Conservation (phyloP, 2,888 invertebrate species). For the Cyclophora albipunctata region DNA sequence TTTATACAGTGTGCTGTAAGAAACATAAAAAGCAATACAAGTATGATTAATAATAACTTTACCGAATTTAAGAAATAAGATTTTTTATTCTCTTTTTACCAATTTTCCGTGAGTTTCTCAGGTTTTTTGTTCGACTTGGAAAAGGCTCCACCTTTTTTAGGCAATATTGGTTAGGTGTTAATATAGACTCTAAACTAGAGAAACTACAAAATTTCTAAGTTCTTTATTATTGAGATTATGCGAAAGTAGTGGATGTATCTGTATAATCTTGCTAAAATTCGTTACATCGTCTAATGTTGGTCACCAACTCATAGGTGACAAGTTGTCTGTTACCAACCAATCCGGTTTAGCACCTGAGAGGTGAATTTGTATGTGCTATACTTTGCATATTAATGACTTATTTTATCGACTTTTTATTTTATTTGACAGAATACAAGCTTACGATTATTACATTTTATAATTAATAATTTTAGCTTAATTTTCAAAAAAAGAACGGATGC, state of each 20-base stretch:
- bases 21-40: too few relatives aligned
- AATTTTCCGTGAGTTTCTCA: too few relatives aligned
- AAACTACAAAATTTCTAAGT: too few relatives aligned
- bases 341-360: slow-evolving; percentile 71
- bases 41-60: too few relatives aligned
- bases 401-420: slow-evolving; percentile 48
- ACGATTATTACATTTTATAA: slow-evolving; percentile 30
- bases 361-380: slow-evolving; percentile 43
- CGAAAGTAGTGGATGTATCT: slow-evolving; percentile 15
- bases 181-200: too few relatives aligned
- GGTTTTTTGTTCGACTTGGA: too few relatives aligned
- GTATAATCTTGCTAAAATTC: slow-evolving; percentile 22
- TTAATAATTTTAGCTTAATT: slow-evolving; percentile 17
- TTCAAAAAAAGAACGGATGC: background rate
- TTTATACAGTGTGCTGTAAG: too few relatives aligned
- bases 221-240: too few relatives aligned
- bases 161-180: too few relatives aligned
- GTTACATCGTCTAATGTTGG: slow-evolving; percentile 37
- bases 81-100: too few relatives aligned
- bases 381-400: slow-evolving; percentile 62
- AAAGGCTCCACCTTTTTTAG: too few relatives aligned
- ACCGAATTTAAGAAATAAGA: too few relatives aligned
- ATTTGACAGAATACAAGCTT: slow-evolving; percentile 20
- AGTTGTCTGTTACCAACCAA: slow-evolving; percentile 62
- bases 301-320: slow-evolving; percentile 51